Base-by-base conservation (phyloP, 2,797 vertebrate genomes). In the Sorex maritimensis region DNA sequence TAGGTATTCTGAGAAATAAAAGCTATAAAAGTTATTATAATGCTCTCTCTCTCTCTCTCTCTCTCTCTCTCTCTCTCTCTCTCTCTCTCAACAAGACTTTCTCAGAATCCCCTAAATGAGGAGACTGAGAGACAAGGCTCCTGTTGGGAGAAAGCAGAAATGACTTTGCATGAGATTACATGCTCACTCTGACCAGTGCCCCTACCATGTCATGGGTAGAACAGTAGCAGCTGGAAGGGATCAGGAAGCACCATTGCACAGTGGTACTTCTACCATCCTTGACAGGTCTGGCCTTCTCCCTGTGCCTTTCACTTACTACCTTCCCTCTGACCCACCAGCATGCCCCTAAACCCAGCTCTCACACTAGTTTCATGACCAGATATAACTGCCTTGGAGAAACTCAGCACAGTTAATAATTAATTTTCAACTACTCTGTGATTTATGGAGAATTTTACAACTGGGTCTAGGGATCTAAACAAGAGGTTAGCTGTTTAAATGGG, bases 381-480 rank as follows among this genome's bases (percentile, higher is more conserved):
- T 0, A 0, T 28, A 72, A 81, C 38, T 67, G 9, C 52, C n/a
- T 93, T 8, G 38, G 55, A 72, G 49, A 89, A 71, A 69, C 4
- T 24, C 12, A 5, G 38, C 30, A 85, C 58, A 80, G 68, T 49
- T 61, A 34, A 46, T 84, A 28, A 74, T 73, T 84, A 46, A 24
- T 55, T 81, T 75, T 84, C 69, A 87, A 63, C 61, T 73, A 75
- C 30, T 91, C 52, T 69, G 6, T 88, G 19, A 11, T 14, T 67
- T 65, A 26, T 41, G 67, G 15, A 68, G 82, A 49, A 68, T 80
- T 80, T 88, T 74, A 21, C 63, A 46, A 30, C 12, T 28, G 77
- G n/a, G 19, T 11, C 61, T 65, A 11, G 55, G 68, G 15, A 74
- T 44, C 30, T 23, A 87, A 71, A 65, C 1, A 69, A 28, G 73